phyloP scores from a whole-genome alignment of 2,888 invertebrate genomes.

The Epirrhoe alternata region DNA sequence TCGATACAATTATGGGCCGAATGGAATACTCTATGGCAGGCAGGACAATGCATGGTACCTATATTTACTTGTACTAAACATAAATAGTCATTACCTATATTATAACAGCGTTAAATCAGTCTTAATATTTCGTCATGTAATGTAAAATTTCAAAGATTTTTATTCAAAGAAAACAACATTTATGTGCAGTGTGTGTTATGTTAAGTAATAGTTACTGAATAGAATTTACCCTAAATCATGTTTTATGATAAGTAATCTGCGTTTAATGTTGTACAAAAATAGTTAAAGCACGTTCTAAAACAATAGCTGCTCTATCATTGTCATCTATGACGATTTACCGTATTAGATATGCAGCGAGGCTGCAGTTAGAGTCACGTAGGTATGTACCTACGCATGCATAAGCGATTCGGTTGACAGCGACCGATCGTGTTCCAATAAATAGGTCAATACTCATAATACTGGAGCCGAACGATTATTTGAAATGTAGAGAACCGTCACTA shows the following conservation, averaged over 20 bases:
- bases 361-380: conserved; percentile 70
- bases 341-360: conserved; percentile 68
- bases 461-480: conserved; percentile 26
- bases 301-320: conserved; percentile 47
- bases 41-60: conserved; percentile 57
- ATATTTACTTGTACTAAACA: too few species aligned
- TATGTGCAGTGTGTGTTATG: background rate
- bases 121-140: background rate
- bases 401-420: conserved; percentile 69
- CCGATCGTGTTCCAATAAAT: conserved; percentile 73
- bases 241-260: background rate
- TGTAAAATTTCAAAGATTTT: background rate
- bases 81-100: background rate
- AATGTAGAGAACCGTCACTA: background rate
- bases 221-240: background rate
- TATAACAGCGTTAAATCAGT: background rate
- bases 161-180: background rate
- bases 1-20: conserved; percentile 52
- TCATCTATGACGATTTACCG: conserved; percentile 53
- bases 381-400: conserved; percentile 69
- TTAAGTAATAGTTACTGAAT: background rate
- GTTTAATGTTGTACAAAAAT: conserved; percentile 21
- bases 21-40: conserved; percentile 56
- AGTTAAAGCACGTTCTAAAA: conserved; percentile 37
- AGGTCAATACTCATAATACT: conserved; percentile 71